phyloP scores from a whole-genome alignment of 2,797 vertebrate genomes.

The Pachyuromys duprasi region DNA sequence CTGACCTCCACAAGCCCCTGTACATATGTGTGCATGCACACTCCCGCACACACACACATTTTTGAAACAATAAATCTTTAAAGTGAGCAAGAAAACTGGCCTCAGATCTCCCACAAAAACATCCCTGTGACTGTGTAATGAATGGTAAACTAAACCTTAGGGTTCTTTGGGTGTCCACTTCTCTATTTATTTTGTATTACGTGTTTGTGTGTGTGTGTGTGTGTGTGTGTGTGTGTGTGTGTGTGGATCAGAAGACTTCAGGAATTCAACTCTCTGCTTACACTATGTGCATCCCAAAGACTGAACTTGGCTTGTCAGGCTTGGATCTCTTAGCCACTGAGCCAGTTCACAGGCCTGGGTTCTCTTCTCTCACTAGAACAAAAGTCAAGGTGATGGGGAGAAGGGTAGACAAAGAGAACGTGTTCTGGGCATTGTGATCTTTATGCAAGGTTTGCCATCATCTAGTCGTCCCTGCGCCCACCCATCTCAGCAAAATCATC shows the following conservation, averaged over 20 bases:
- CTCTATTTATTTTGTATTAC: neutral
- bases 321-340: neutral
- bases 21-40: too few relatives aligned
- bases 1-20: neutral
- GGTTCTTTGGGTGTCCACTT: neutral
- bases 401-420: neutral
- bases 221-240: neutral
- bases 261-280: neutral
- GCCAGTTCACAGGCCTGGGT: neutral
- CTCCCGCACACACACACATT: neutral
- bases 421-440: neutral
- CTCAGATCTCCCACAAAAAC: neutral
- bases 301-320: neutral
- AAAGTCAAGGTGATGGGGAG: neutral
- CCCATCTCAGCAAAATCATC: slow-evolving; percentile 65
- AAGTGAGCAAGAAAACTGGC: neutral
- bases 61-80: neutral
- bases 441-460: slow-evolving; percentile 11
- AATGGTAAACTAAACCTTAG: neutral
- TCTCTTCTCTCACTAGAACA: neutral
- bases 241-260: neutral
- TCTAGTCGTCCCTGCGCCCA: slow-evolving; percentile 33
- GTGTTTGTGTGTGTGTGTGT: neutral
- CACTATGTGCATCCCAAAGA: neutral
- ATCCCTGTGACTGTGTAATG: neutral